phyloP scores from a whole-genome alignment of 2,888 invertebrate genomes.

The Trachelus stipa region DNA sequence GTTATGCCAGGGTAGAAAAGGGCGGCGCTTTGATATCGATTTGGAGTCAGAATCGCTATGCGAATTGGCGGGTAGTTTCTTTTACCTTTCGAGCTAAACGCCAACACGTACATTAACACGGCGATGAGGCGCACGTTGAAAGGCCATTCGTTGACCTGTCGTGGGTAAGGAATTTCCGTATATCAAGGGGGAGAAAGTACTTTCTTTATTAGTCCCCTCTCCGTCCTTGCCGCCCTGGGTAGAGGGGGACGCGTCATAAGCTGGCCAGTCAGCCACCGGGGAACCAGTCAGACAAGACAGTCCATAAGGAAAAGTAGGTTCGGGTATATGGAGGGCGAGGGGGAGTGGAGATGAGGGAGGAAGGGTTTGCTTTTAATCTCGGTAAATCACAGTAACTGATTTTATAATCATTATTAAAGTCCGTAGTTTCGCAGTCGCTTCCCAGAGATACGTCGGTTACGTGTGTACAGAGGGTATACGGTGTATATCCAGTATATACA shows the following conservation, averaged over 20 bases:
- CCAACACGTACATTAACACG: conserved; percentile 37
- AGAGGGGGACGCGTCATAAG: too few relatives aligned
- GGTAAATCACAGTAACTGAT: conserved; percentile 42
- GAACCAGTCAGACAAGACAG: too few relatives aligned
- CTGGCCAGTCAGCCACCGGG: too few relatives aligned
- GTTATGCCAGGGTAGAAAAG: too few relatives aligned
- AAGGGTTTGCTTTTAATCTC: conserved; percentile 42
- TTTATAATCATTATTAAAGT: conserved; percentile 46
- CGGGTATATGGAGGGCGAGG: too few relatives aligned
- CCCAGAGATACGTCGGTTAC: neutral
- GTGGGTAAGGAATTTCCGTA: too few relatives aligned
- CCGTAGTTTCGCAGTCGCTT: conserved; percentile 21
- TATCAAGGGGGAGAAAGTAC: conserved; percentile 12
- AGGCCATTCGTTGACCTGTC: conserved; percentile 38
- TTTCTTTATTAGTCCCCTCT: conserved; percentile 4
- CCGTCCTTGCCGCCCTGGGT: too few relatives aligned
- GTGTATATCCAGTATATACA: neutral
- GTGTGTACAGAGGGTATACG: neutral
- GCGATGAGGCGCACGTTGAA: conserved; percentile 33
- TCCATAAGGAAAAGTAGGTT: too few relatives aligned
- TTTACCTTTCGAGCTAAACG: conserved; percentile 8
- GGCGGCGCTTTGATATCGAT: neutral
- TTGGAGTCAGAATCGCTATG: neutral
- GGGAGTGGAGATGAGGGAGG: neutral
- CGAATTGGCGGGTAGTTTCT: neutral